A percentile compares a stretch with the other conserved stretches of the same genome.
phyloP scores from a whole-genome alignment of 2,113 vertebrate species.

The Seriola dumerili region DNA sequence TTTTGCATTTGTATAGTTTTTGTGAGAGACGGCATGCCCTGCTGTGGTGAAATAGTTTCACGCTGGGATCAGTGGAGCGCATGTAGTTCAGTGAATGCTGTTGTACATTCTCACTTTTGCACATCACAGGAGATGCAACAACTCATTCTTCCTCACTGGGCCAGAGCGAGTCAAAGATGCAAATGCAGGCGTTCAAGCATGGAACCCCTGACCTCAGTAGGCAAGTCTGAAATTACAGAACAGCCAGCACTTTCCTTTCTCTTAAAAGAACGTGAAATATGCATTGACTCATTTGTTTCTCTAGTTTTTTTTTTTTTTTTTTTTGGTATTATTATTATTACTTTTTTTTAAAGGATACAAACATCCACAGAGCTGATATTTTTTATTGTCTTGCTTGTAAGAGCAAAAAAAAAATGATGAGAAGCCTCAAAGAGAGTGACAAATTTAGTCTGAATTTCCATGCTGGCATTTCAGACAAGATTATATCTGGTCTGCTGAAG shows the following conservation, averaged over 20 bases:
- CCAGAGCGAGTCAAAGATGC: constrained; percentile 70
- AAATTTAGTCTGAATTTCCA: constrained; percentile 44
- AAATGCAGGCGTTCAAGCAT: constrained; percentile 67
- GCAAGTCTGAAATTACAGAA: constrained; percentile 61
- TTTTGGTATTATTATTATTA: neutral
- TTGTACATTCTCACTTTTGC: constrained; percentile 68
- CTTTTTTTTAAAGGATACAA: neutral
- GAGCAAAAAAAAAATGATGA: constrained; percentile 23
- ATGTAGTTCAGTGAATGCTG: constrained; percentile 57
- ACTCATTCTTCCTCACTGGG: constrained; percentile 71
- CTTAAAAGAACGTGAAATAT: constrained; percentile 48
- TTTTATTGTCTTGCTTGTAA: constrained; percentile 25
- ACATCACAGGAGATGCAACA: constrained; percentile 63
- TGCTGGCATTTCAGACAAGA: constrained; percentile 53
- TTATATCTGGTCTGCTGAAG: constrained; percentile 46
- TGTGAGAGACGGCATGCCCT: constrained; percentile 44
- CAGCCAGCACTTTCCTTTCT: constrained; percentile 56
- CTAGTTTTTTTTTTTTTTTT: neutral
- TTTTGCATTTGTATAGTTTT: constrained; percentile 66
- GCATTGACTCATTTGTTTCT: constrained; percentile 30
- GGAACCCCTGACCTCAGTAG: constrained; percentile 66
- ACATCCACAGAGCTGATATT: neutral
- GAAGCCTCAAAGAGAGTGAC: constrained; percentile 40
- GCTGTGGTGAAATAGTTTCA: constrained; percentile 67
- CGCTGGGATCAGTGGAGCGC: constrained; percentile 73